Percentiles rank a stretch among this genome's conserved stretches.
Conservation (phyloP, 2,888 invertebrate species). For the Netelia virgata region DNA sequence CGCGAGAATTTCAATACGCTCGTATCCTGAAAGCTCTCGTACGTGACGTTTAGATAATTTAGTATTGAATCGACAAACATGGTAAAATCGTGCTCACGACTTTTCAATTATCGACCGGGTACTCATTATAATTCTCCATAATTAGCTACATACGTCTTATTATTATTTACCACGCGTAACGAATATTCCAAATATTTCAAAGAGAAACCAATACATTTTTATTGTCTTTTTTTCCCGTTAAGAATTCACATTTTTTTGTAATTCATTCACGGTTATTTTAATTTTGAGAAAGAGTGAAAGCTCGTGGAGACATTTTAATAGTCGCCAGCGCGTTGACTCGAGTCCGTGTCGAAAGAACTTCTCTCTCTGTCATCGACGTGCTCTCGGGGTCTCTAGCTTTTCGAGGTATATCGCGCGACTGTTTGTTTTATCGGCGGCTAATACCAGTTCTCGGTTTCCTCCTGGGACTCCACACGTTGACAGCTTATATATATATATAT, state of each 20-base stretch:
- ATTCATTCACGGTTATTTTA: not conserved
- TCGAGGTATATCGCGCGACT: constrained; percentile 37
- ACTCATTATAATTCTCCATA: not conserved
- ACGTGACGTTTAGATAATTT: constrained; percentile 47
- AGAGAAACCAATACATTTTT: not conserved
- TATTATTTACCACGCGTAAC: not conserved
- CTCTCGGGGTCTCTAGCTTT: constrained; percentile 21
- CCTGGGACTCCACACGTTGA: constrained; percentile 58
- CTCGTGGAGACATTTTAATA: constrained; percentile 9
- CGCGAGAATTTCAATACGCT: not conserved
- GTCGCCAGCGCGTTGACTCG: not conserved
- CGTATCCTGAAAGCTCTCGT: constrained; percentile 25
- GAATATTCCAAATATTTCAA: not conserved
- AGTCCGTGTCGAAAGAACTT: not conserved
- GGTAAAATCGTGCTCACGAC: constrained; percentile 11
- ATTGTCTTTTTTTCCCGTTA: not conserved
- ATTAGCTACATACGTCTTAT: not conserved
- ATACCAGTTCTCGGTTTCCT: constrained; percentile 58
- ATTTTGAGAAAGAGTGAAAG: not conserved
- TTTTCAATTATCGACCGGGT: constrained; percentile 7
- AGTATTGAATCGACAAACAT: constrained; percentile 19
- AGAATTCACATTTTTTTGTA: not conserved
- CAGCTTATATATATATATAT: constrained; percentile 55
- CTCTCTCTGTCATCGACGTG: constrained; percentile 46
- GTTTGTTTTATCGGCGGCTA: constrained; percentile 67